Base-by-base conservation (phyloP, 2,888 invertebrate genomes). In the Meliscaeva auricollis region DNA sequence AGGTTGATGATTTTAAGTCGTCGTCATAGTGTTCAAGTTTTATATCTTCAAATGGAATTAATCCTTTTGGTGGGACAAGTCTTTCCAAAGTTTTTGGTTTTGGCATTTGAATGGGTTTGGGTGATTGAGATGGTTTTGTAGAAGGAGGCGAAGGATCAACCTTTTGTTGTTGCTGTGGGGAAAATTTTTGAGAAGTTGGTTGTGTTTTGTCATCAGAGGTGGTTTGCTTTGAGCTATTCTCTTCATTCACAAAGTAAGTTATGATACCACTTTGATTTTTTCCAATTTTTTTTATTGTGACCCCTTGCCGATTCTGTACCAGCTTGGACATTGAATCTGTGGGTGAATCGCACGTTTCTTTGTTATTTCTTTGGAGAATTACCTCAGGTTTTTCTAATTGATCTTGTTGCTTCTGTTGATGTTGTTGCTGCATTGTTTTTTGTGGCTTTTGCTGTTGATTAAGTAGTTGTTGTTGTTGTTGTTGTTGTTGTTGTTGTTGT, bases 211-310 rank as follows among this genome's bases (percentile, higher is more conserved):
- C 64, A 20, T 70, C 64, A 11, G 15, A 4, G 4, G 48, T 32
- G 38, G 11, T 44, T 15, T 17, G 38, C 2, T 32, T 46, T 15
- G 8, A 0, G n/a, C 13, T 5, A 5, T 44, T 41, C 9, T 44
- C 69, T 0, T 70, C 74, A 6, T 15, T 9, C 8, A n/a, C 48
- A 52, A 77, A 58, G 11, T 46, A 72, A 22, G 60, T 20, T 13
- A n/a, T 17, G 0, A 60, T 2, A 6, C 41, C 64, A 6, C 69
- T 26, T 50, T 62, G 72, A 13, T 81, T 87, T 38, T 88, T 88
- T 3, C 88, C 73, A 58, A 91, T 87, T 78, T 91, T 91, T 30
- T 90, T 91, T 13, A 91, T 90, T 9, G 91, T 91, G 0, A 91
- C 90, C 0, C 90, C 90, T 64, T 91, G 90, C 15, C 88, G 89